Evolutionary conservation across 1,140 invertebrate genomes (phyloP).

Genomic region (Phymorhynchus buccinoides): DNA sequence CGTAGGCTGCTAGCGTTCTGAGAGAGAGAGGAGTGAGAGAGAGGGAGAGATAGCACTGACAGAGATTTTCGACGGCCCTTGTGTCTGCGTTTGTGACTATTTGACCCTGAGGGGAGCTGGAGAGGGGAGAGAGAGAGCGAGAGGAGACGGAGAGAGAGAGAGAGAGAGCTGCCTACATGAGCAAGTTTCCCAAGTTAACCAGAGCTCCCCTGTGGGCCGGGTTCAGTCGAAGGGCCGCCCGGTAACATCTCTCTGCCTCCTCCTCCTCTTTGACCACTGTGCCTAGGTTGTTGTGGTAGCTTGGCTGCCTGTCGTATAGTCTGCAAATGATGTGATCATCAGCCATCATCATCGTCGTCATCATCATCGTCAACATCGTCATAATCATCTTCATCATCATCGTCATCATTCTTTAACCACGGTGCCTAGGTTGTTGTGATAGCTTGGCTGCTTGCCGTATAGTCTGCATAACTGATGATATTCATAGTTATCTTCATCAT

Average conservation of each 20-base stretch:
- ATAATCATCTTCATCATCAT: neutral
- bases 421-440: conserved; percentile 90
- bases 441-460: no score
- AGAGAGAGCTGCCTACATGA: conserved; percentile 83
- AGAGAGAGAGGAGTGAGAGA: no score
- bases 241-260: conserved; percentile 84
- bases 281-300: conserved; percentile 91
- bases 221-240: conserved; percentile 83
- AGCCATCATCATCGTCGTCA: no score
- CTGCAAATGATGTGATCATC: conserved; percentile 75
- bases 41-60: no score
- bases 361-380: neutral
- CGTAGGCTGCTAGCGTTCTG: no score
- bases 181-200: conserved; percentile 88
- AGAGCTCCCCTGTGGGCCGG: conserved; percentile 87
- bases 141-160: no score
- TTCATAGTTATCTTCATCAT: no score
- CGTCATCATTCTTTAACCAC: conserved; percentile 81
- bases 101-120: no score
- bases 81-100: no score
- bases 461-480: no score
- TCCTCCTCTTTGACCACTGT: conserved; percentile 80
- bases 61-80: no score
- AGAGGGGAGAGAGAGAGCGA: no score
- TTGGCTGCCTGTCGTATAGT: conserved; percentile 88